phyloP scores from a whole-genome alignment of 2,113 vertebrate species.

The Tachysurus fulvidraco region DNA sequence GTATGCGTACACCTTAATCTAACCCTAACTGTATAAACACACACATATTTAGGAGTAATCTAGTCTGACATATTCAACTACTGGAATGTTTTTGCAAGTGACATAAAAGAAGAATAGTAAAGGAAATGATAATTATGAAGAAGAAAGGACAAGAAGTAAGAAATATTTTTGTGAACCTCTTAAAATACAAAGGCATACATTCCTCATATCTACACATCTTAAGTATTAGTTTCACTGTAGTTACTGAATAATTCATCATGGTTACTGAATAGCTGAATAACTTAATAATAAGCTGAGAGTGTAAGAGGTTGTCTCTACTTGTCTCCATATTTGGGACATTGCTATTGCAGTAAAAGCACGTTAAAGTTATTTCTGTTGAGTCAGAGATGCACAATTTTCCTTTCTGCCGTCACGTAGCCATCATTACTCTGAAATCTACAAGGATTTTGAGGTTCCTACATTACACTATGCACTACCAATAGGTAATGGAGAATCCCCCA shows the following conservation, averaged over 20 bases:
- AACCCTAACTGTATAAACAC: neutral
- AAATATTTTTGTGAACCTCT: neutral
- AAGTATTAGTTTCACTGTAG: slow-evolving; percentile 3
- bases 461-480: slow-evolving; percentile 10
- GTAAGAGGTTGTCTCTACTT: neutral
- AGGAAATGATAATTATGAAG: neutral
- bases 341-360: neutral
- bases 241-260: slow-evolving; percentile 15
- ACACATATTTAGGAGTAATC: neutral
- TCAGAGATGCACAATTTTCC: slow-evolving; percentile 17
- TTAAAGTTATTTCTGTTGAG: slow-evolving; percentile 9
- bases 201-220: neutral
- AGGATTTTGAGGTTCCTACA: slow-evolving; percentile 9
- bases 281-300: neutral
- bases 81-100: neutral
- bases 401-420: neutral
- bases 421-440: slow-evolving; percentile 25
- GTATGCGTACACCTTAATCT: neutral
- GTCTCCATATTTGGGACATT: neutral
- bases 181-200: neutral
- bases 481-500: slow-evolving; percentile 34
- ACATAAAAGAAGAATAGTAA: neutral
- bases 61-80: neutral
- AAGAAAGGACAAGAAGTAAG: neutral
- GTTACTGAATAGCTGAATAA: neutral